Conservation (phyloP, 2,888 invertebrate species). For the Patella depressa region DNA sequence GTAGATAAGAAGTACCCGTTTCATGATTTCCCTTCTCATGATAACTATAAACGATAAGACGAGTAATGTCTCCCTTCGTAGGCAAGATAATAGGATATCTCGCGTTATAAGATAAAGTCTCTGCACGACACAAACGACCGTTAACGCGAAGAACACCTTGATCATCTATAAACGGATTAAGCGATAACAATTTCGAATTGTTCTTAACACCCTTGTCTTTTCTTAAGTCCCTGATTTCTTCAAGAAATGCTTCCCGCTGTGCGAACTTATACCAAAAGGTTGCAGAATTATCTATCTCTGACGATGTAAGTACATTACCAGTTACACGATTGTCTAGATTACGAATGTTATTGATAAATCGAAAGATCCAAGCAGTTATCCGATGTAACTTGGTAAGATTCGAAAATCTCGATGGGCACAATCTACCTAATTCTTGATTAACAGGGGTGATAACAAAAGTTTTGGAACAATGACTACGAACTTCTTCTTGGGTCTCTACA, state of each 20-base stretch:
- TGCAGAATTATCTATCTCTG: not conserved
- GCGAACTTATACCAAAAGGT: too few species aligned
- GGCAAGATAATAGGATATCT: constrained; percentile 34
- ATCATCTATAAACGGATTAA: too few species aligned
- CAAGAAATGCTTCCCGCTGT: too few species aligned
- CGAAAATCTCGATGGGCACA: not conserved
- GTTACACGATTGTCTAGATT: not conserved
- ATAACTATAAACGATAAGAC: constrained; percentile 23
- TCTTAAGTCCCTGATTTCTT: too few species aligned
- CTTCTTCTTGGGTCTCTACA: too few species aligned
- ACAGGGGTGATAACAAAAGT: not conserved
- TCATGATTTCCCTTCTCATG: constrained; percentile 25
- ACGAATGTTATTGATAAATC: not conserved
- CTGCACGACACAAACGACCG: not conserved
- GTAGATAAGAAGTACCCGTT: constrained; percentile 25
- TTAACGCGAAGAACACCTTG: not conserved
- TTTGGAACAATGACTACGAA: too few species aligned
- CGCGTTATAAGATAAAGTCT: constrained; percentile 19
- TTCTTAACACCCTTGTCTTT: too few species aligned
- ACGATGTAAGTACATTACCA: not conserved
- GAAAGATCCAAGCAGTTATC: not conserved
- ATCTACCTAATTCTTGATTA: not conserved
- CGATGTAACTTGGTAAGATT: not conserved
- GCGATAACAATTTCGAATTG: too few species aligned
- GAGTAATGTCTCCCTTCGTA: constrained; percentile 25